Evolutionary conservation across 2,113 vertebrate genomes (phyloP).

Genomic region (Orthonyx spaldingii): DNA sequence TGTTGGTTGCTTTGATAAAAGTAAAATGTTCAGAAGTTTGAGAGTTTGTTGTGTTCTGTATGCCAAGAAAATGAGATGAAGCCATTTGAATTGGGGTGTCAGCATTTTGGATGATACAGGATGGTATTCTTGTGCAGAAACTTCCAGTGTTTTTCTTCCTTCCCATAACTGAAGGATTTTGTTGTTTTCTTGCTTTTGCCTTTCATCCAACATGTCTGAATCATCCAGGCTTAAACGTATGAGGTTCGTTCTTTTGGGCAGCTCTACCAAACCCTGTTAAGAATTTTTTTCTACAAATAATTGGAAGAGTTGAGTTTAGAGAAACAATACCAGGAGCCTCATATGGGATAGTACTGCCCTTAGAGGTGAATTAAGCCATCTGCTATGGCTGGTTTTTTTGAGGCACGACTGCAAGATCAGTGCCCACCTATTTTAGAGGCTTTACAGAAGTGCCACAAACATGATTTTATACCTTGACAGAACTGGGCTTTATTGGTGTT

Average conservation of each 20-base stretch:
- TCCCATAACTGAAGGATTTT: not conserved
- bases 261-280: not conserved
- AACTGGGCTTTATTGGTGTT: not conserved
- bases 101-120: not conserved
- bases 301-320: not conserved
- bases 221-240: not conserved
- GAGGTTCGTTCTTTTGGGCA: not conserved
- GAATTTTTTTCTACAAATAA: not conserved
- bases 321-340: not conserved
- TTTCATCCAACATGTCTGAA: not conserved
- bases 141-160: not conserved
- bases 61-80: not conserved
- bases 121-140: not conserved
- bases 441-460: not conserved
- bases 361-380: not conserved
- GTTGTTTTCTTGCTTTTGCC: not conserved
- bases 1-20: not conserved
- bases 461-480: not conserved
- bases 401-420: rapidly evolving
- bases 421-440: not conserved
- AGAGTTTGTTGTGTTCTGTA: not conserved
- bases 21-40: not conserved
- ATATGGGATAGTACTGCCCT: not conserved
- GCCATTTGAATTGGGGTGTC: not conserved
- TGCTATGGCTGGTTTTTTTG: not conserved